phyloP scores from a whole-genome alignment of 2,797 vertebrate species.

The Orientallactaga sibirica region DNA sequence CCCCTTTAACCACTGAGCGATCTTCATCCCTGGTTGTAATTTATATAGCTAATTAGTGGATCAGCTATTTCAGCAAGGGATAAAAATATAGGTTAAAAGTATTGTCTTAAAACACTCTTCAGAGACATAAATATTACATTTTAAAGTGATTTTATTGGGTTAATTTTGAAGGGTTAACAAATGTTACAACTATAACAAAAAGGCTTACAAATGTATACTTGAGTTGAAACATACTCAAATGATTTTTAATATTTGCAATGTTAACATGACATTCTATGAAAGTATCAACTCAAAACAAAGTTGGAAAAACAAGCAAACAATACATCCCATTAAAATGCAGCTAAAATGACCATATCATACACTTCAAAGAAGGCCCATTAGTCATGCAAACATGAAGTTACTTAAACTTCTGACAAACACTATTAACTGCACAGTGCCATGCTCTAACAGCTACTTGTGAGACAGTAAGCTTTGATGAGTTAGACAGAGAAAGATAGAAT shows the following conservation, averaged over 20 bases:
- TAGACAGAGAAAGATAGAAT: slow-evolving; percentile 10
- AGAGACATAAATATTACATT: neutral
- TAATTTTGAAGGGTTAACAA: slow-evolving; percentile 53
- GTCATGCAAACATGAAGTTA: slow-evolving; percentile 47
- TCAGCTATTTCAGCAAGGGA: slow-evolving; percentile 4
- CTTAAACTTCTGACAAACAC: slow-evolving; percentile 2
- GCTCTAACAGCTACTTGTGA: neutral
- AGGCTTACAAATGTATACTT: neutral
- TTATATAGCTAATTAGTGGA: neutral
- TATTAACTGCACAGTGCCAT: slow-evolving; percentile 57
- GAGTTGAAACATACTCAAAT: neutral
- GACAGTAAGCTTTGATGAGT: slow-evolving; percentile 39
- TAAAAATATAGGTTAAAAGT: neutral
- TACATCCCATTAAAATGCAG: slow-evolving; percentile 28
- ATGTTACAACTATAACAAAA: slow-evolving; percentile 2
- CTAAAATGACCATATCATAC: neutral
- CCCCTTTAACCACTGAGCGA: too few species aligned
- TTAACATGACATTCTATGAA: slow-evolving; percentile 17
- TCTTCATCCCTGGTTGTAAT: neutral
- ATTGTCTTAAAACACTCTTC: neutral
- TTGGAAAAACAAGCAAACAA: slow-evolving; percentile 3
- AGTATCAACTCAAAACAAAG: slow-evolving; percentile 14
- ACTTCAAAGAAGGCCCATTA: slow-evolving; percentile 50
- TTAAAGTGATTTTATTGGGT: neutral
- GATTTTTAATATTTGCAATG: neutral